Conservation (phyloP, 2,113 vertebrate species). For the Rhineura floridana region DNA sequence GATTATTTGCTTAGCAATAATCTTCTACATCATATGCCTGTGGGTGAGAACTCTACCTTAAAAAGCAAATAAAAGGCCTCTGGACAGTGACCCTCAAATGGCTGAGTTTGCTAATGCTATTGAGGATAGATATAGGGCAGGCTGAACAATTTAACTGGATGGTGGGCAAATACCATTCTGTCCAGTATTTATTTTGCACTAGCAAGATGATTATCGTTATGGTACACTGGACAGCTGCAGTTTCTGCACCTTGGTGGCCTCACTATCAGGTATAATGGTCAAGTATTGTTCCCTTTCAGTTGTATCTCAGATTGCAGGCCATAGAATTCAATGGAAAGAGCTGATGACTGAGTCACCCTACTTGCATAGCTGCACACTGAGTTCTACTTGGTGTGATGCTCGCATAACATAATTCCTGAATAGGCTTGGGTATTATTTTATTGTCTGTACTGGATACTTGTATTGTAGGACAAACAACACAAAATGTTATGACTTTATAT, state of each 20-base stretch:
- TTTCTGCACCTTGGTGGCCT: neutral
- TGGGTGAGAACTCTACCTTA: slow-evolving; percentile 39
- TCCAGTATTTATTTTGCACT: no score
- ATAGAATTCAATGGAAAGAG: neutral
- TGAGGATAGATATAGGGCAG: neutral
- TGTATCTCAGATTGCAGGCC: neutral
- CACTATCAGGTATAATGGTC: neutral
- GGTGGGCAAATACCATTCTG: neutral
- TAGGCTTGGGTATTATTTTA: no score
- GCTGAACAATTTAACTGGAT: neutral
- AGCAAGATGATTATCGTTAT: neutral
- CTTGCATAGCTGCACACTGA: neutral
- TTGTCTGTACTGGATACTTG: neutral
- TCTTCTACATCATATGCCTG: slow-evolving; percentile 25
- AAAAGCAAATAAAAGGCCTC: slow-evolving; percentile 42
- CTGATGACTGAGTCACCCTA: neutral
- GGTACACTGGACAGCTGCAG: neutral
- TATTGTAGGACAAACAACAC: neutral
- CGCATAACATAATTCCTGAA: neutral
- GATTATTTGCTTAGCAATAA: slow-evolving; percentile 42
- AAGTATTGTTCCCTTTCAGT: neutral
- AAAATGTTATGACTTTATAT: neutral
- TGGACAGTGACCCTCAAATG: slow-evolving; percentile 37
- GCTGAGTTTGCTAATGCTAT: slow-evolving; percentile 1
- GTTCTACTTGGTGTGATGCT: neutral